phyloP scores from a whole-genome alignment of 2,888 invertebrate species.

The Meiosimyza platycephala region DNA sequence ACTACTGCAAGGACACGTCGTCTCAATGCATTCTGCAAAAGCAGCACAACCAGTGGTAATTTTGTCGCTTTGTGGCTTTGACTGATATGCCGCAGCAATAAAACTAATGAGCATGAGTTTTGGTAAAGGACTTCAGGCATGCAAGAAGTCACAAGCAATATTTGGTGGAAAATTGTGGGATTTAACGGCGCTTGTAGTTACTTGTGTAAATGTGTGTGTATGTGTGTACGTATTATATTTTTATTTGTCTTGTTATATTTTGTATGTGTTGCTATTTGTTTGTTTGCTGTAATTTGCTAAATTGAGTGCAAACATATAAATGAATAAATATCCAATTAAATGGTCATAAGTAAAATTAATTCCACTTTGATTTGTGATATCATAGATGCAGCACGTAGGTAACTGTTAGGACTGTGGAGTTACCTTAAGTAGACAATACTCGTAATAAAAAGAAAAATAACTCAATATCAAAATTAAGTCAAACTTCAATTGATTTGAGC shows the following conservation, averaged over 20 bases:
- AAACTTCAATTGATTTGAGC: no score
- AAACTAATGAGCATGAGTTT: constrained; percentile 62
- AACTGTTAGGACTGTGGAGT: no score
- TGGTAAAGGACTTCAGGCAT: background rate
- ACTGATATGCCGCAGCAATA: constrained; percentile 51
- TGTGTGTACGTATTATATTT: background rate
- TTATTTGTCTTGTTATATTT: no score
- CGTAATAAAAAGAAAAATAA: no score
- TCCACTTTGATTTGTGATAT: constrained; percentile 63
- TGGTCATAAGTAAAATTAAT: constrained; percentile 66
- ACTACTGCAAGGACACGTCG: constrained; percentile 13
- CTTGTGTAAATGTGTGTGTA: background rate
- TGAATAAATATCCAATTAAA: constrained; percentile 66
- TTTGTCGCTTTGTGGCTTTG: constrained; percentile 24
- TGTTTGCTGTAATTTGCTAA: constrained; percentile 55
- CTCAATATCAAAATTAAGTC: no score
- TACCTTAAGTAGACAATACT: no score
- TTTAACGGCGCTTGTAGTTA: background rate
- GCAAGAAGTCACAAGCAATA: background rate
- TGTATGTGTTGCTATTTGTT: background rate
- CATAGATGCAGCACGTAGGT: background rate
- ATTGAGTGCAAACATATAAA: constrained; percentile 60
- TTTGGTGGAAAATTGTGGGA: constrained; percentile 16
- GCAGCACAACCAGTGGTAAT: background rate
- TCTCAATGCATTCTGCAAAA: background rate